Evolutionary conservation across 2,888 invertebrate species (phyloP).

Genomic region (Tolmerus cingulatus): DNA sequence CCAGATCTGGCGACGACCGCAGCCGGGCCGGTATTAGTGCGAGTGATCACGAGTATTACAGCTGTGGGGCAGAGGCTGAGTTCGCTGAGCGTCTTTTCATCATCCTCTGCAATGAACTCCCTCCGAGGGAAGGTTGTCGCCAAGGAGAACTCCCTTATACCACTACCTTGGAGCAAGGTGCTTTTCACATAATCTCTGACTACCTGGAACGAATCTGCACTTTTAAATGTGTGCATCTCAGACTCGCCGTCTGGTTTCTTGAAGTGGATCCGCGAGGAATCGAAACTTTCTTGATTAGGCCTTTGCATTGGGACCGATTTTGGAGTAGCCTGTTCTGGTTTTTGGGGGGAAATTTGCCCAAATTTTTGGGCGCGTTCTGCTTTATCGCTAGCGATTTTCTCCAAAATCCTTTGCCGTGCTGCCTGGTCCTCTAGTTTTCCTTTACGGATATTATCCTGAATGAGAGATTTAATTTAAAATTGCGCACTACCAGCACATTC

Average conservation of each 20-base stretch:
- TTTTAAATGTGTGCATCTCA: conserved; percentile 76
- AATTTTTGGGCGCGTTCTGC: conserved; percentile 70
- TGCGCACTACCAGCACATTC: not conserved
- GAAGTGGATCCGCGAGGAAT: conserved; percentile 76
- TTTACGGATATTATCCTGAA: conserved; percentile 66
- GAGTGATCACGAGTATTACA: conserved; percentile 64
- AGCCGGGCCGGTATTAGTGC: conserved; percentile 13
- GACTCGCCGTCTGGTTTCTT: conserved; percentile 83
- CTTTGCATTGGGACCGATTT: not conserved
- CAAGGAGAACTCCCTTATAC: conserved; percentile 71
- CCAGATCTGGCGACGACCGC: conserved; percentile 46
- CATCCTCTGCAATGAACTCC: conserved; percentile 85
- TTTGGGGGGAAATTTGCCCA: conserved; percentile 29
- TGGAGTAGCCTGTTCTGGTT: conserved; percentile 4
- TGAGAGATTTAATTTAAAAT: not conserved
- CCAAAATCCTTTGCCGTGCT: conserved; percentile 78
- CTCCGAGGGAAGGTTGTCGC: conserved; percentile 90
- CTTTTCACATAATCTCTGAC: conserved; percentile 62
- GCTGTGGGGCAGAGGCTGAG: conserved; percentile 87
- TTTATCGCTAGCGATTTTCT: conserved; percentile 87
- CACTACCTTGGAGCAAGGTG: conserved; percentile 56
- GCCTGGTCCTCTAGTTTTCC: conserved; percentile 79
- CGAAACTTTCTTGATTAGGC: conserved; percentile 45
- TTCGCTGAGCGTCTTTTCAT: conserved; percentile 82
- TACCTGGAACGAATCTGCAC: conserved; percentile 70